These are phyloP conservation scores for Scaptomyza montana DNA, from an alignment of 1,140 invertebrate species.

Conservation along the genomic window DNA sequence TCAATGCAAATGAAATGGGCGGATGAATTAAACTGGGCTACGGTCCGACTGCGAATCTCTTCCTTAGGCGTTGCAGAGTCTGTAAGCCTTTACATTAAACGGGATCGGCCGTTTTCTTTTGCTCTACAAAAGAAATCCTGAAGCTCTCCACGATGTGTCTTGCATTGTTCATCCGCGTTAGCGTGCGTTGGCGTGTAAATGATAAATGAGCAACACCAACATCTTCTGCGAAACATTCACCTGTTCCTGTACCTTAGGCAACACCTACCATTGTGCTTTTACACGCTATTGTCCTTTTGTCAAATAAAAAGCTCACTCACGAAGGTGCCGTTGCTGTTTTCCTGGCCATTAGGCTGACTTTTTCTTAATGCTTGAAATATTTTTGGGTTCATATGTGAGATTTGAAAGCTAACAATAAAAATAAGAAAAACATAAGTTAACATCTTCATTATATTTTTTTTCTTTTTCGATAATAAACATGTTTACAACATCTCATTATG, in stretches of 20 bases:
- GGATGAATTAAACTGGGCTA: slow-evolving; percentile 24
- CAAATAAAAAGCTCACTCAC: slow-evolving; percentile 17
- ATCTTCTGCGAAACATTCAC: slow-evolving; percentile 40
- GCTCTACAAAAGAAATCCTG: slow-evolving; percentile 47
- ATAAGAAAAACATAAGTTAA: background rate
- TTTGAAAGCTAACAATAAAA: background rate
- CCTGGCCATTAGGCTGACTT: background rate
- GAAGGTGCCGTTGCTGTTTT: slow-evolving; percentile 21
- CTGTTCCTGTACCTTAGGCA: slow-evolving; percentile 59
- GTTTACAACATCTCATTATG: background rate
- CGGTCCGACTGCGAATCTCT: background rate
- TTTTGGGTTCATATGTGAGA: background rate
- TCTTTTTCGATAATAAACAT: background rate
- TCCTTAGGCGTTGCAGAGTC: slow-evolving; percentile 20
- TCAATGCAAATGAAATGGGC: slow-evolving; percentile 71
- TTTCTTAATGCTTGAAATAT: background rate
- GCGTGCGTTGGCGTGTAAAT: slow-evolving; percentile 80
- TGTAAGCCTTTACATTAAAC: slow-evolving; percentile 52
- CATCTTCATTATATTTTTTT: too few relatives aligned
- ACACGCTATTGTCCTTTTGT: slow-evolving; percentile 67
- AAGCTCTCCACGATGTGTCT: slow-evolving; percentile 33
- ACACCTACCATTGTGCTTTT: slow-evolving; percentile 69
- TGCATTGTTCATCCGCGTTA: slow-evolving; percentile 63
- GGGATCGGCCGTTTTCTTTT: slow-evolving; percentile 60
- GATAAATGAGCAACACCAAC: slow-evolving; percentile 74